Evolutionary conservation across 2,888 invertebrate genomes (phyloP), one percentile per base, ranked within the genome.

Genomic region (Polymixis flavicincta): DNA sequence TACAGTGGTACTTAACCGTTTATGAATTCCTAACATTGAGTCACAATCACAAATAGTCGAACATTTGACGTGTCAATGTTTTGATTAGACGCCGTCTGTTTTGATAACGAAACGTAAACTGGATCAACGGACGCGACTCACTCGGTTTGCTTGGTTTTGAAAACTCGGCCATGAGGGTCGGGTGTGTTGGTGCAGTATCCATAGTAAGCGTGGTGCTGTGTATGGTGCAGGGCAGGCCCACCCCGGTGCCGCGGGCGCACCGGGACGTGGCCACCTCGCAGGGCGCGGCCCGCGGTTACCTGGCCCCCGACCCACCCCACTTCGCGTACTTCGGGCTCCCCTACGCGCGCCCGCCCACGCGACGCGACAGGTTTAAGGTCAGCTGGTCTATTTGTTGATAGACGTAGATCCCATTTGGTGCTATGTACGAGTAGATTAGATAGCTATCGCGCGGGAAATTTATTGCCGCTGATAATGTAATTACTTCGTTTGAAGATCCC

Each of bases 281-380:
- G 87, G 96, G 96, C 71, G 78, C 83, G 70, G 95, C 91, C 73
- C 92, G 96, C 54, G 96, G 96, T 66, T 95, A 95, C 90, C 88
- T 92, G 81, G 83, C 85, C 78, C 86, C 91, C 7, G 37, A 82
- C 60, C 83, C 85, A 66, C 92, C 94, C 60, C 93, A 95, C 91
- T 95, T 91, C 89, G 92, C 92, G 72, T 96, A 90, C 92, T 93
- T 94, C 87, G 96, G 96, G 64, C 84, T 96, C 63, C 95, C 95
- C 64, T 96, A 96, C 92, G 96, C 94, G 70, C 92, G 90, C 81
- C 89, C 93, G 57, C 93, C 93, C 86, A 90, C 91, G 6, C 89
- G 80, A 14, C 73, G 67, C 79, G 82, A 91, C 91, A 91, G 94
- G 89, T 95, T 93, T 89, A 93, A 95, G 95, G 96, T 95, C 90